Conservation (phyloP, 2,113 vertebrate genomes). For the cattle (Bos taurus) region DNA sequence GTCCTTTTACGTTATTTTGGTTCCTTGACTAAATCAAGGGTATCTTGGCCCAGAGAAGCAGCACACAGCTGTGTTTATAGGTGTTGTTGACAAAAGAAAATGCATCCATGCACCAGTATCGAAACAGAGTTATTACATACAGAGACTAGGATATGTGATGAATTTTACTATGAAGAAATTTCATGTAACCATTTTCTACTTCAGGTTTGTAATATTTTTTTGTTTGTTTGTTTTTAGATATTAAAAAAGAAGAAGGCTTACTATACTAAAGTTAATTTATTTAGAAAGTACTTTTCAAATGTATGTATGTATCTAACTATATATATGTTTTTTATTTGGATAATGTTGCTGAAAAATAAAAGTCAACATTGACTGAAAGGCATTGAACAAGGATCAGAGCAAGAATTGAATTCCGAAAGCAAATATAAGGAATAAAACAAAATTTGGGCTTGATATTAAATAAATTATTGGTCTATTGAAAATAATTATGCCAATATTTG, state of each 20-base stretch:
- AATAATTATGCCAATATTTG: not conserved
- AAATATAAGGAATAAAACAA: not conserved
- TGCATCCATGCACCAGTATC: no score
- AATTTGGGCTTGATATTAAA: not conserved
- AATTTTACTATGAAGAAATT: not conserved
- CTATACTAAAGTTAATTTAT: not conserved
- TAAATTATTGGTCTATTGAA: not conserved
- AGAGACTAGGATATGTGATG: not conserved
- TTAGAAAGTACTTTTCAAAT: not conserved
- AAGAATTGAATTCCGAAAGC: not conserved
- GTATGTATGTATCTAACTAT: not conserved
- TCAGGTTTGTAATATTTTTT: not conserved
- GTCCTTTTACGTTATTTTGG: not conserved
- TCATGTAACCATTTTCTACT: not conserved
- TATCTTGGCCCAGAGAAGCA: not conserved
- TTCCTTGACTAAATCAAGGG: not conserved
- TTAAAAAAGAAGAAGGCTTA: not conserved
- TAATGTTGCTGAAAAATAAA: not conserved
- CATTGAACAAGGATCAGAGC: not conserved
- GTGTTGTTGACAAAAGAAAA: not conserved
- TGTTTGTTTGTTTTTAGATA: not conserved
- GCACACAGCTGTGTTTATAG: slow-evolving; percentile 1
- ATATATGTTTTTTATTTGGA: not conserved
- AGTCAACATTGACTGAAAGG: not conserved
- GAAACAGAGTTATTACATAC: not conserved